A percentile compares a stretch with the other conserved stretches of the same genome.
phyloP scores from a whole-genome alignment of 2,113 vertebrate genomes.

The Chaetodon auriga region DNA sequence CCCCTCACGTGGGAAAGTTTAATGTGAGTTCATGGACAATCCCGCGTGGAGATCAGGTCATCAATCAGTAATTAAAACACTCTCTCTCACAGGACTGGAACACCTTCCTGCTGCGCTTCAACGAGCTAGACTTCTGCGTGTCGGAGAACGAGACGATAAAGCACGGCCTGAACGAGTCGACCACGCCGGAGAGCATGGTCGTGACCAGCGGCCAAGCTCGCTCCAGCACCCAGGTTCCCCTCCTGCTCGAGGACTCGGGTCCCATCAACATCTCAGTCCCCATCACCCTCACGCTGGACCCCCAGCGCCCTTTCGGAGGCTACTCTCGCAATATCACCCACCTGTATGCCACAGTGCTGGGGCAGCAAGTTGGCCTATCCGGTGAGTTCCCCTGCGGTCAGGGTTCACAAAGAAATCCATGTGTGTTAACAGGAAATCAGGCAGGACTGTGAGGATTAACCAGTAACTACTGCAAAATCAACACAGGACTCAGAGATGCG shows the following conservation, averaged over 20 bases:
- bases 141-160: slow-evolving; percentile 98
- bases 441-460: too few species aligned
- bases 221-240: slow-evolving; percentile 90
- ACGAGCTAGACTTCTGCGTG: slow-evolving; percentile 97
- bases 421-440: not conserved
- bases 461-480: not conserved
- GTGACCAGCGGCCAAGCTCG: slow-evolving; percentile 92
- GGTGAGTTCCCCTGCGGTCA: slow-evolving; percentile 79
- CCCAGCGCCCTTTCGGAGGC: slow-evolving; percentile 92
- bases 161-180: slow-evolving; percentile 93
- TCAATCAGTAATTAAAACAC: not conserved
- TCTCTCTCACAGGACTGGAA: slow-evolving; percentile 93
- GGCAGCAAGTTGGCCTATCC: slow-evolving; percentile 94
- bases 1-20: not conserved
- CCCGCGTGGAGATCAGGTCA: not conserved
- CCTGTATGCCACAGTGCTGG: slow-evolving; percentile 91
- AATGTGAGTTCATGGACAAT: not conserved
- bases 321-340: slow-evolving; percentile 97
- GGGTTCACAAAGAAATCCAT: not conserved
- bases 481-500: not conserved
- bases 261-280: slow-evolving; percentile 95
- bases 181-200: slow-evolving; percentile 90
- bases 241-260: slow-evolving; percentile 92
- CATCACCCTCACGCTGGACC: slow-evolving; percentile 95
- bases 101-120: slow-evolving; percentile 95